These are phyloP conservation scores for Eulithis testata DNA, from an alignment of 2,888 invertebrate genomes.

Conservation along the genomic window DNA sequence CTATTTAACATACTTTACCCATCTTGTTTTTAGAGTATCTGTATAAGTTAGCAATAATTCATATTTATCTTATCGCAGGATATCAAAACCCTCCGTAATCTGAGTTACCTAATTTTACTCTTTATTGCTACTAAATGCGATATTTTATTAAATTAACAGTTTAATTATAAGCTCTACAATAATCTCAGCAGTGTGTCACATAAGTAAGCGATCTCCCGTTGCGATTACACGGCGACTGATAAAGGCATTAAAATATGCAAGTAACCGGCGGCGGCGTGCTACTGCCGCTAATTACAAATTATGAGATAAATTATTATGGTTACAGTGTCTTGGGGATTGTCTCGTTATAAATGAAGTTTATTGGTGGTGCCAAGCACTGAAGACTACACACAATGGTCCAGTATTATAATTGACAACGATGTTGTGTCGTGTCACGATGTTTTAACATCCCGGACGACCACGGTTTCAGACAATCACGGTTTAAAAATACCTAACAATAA, in stretches of 20 bases:
- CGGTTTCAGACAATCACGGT: no score
- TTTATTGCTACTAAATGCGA: no score
- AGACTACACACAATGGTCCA: not conserved
- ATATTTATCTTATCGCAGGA: no score
- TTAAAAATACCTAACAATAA: no score
- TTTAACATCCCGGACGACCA: no score
- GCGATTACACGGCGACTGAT: conserved; percentile 63
- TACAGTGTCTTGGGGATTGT: conserved; percentile 17
- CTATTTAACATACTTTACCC: no score
- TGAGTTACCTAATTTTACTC: no score
- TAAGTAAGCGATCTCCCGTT: conserved; percentile 53
- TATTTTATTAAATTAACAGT: not conserved
- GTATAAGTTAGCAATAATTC: no score
- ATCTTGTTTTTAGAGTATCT: no score
- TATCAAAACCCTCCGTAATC: no score
- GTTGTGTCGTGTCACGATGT: no score
- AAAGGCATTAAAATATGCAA: conserved; percentile 75
- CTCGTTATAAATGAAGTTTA: conserved; percentile 26
- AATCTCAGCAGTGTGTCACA: conserved; percentile 49
- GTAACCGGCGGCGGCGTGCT: conserved; percentile 50
- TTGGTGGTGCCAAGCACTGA: not conserved
- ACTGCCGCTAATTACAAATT: conserved; percentile 35
- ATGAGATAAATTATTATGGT: conserved; percentile 27
- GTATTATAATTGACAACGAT: no score
- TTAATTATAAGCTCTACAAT: conserved; percentile 5